Base-by-base conservation (phyloP, 2,888 invertebrate species). In the Laothoe populi region DNA sequence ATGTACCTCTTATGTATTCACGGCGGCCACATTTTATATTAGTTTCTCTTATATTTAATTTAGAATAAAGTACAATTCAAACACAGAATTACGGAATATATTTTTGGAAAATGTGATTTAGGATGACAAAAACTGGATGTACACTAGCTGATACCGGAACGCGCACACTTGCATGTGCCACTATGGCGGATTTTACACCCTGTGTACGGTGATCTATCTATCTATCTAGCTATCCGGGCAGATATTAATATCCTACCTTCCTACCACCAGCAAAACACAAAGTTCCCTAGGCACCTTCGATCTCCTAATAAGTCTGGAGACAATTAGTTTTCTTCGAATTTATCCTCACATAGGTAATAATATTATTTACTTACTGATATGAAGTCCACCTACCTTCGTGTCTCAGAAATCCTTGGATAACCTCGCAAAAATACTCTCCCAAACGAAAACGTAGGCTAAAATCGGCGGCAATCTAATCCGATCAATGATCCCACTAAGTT, bases 1-100 rank as follows among this genome's bases (percentile, higher is more conserved):
- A 77, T 75, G 70, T 74, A 78, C 70, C 49, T 24, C 48, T 62
- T 61, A 63, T 64, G 66, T 67, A 64, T 63, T 63, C 60, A 63
- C 35, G 45, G 53, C 38, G 48, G 26, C 31, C 45, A 63, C 63
- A 45, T 57, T 62, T 62, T 62, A 57, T 40, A 49, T 60, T 48
- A 42, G 40, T 60, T 60, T 60, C 60, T 40, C 31, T 10, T 53
- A 60, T 46, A 42, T 53, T 61, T 53, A 61, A 49, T 61, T 40
- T 61, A 19, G 42, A 42, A 23, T 38, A 16, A 53, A 31, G 35
- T 31, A 35, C 31, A 53, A 53, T 53, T 53, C 31, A 19, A 19
- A 35, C 19, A 53, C 16, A 19, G 7, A 21, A 11, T 10, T 53
- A 53, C 31, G 23, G 46, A 23, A 23, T 19, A 11, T 21, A 11